Percentiles rank a stretch among this genome's conserved stretches.
Conservation (phyloP, 2,888 invertebrate genomes). For the Saturnia japonica region DNA sequence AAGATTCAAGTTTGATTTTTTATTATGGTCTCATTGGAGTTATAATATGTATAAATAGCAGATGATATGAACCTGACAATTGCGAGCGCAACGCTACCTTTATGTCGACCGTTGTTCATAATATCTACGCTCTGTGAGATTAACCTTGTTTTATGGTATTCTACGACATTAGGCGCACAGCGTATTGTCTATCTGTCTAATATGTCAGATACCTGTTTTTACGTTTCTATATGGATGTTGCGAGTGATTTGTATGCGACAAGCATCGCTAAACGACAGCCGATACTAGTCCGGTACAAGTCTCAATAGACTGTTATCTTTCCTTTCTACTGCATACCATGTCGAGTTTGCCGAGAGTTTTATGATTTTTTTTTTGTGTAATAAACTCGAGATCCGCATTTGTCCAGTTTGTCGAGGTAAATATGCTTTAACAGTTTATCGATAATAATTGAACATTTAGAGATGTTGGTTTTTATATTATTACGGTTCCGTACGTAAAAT, state of each 20-base stretch:
- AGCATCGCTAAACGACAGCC: conserved; percentile 1
- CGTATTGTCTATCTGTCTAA: conserved; percentile 8
- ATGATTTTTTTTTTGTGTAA: neutral
- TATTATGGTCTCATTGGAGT: too few relatives aligned
- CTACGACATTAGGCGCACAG: neutral
- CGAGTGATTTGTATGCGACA: conserved; percentile 6
- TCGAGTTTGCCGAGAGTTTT: conserved; percentile 4
- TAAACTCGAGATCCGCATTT: neutral
- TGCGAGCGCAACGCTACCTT: too few relatives aligned
- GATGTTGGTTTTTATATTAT: too few relatives aligned
- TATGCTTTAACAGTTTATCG: too few relatives aligned
- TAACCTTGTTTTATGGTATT: neutral
- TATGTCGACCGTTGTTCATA: too few relatives aligned
- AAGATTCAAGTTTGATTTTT: too few relatives aligned
- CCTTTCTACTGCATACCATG: conserved; percentile 4
- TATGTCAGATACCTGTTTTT: conserved; percentile 6
- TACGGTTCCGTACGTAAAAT: too few relatives aligned
- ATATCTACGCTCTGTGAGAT: neutral
- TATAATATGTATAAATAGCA: too few relatives aligned
- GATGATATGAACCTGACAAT: too few relatives aligned
- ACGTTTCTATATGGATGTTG: conserved; percentile 2
- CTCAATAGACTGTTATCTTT: neutral
- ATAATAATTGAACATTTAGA: too few relatives aligned
- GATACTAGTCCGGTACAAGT: conserved; percentile 14
- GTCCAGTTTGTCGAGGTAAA: too few relatives aligned